phyloP scores from a whole-genome alignment of 2,113 vertebrate genomes.

The Tenebrosternarchus preto region DNA sequence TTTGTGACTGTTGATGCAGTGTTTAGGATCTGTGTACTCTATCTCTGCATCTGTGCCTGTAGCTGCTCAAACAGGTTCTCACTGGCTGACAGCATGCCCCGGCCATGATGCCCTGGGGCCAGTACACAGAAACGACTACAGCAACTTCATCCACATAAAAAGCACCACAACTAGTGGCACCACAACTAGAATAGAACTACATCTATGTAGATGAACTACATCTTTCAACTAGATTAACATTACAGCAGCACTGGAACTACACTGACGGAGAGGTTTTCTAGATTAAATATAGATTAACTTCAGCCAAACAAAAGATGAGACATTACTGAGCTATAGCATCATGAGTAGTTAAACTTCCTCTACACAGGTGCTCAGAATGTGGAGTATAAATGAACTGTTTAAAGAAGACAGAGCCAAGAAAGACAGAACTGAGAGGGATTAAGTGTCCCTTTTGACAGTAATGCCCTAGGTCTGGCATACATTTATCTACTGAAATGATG shows the following conservation, averaged over 20 bases:
- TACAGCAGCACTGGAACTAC: background rate
- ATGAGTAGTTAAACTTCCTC: background rate
- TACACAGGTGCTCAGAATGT: background rate
- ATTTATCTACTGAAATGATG: background rate
- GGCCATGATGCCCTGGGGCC: slow-evolving; percentile 13
- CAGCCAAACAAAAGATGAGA: too few relatives aligned
- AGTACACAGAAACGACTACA: background rate
- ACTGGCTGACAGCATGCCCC: slow-evolving; percentile 29
- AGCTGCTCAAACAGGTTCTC: slow-evolving; percentile 47
- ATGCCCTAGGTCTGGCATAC: background rate
- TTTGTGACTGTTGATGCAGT: background rate
- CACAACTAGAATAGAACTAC: background rate
- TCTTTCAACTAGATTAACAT: background rate
- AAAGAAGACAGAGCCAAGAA: background rate
- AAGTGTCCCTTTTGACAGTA: background rate
- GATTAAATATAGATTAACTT: too few relatives aligned
- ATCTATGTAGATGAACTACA: background rate
- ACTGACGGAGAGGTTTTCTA: too few relatives aligned
- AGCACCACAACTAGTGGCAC: background rate
- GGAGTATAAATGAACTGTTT: background rate
- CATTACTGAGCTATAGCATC: too few relatives aligned
- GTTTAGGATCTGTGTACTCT: background rate
- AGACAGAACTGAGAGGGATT: background rate
- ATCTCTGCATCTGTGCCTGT: slow-evolving; percentile 23
- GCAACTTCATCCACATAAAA: background rate